These are phyloP conservation scores for Drosophila flavopinicola DNA, from an alignment of 2,888 invertebrate species.

Conservation along the genomic window DNA sequence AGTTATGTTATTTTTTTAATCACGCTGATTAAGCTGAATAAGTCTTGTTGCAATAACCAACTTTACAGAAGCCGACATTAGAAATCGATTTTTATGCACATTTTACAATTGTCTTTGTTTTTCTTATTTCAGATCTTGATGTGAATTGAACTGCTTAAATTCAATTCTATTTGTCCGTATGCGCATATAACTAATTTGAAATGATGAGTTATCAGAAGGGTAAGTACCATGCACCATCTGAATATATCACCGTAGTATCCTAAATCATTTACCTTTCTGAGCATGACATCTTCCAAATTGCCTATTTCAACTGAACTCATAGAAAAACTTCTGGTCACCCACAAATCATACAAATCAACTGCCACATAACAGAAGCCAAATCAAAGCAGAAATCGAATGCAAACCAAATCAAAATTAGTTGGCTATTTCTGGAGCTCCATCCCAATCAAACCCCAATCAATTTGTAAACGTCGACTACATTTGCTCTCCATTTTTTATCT, in stretches of 20 bases:
- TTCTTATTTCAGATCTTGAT: constrained; percentile 53
- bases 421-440: constrained; percentile 9
- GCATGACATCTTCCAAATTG: constrained; percentile 53
- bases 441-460: constrained; percentile 42
- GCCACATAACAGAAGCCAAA: constrained; percentile 16
- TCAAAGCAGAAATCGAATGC: constrained; percentile 30
- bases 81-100: neutral
- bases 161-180: constrained; percentile 43
- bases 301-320: constrained; percentile 5
- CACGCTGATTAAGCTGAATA: constrained; percentile 14
- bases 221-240: constrained; percentile 60
- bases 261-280: constrained; percentile 42
- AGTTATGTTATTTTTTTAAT: constrained; percentile 15
- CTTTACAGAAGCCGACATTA: neutral
- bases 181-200: constrained; percentile 50
- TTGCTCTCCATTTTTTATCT: constrained; percentile 34
- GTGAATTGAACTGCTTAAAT: constrained; percentile 23
- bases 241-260: neutral
- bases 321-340: constrained; percentile 16
- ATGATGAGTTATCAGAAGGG: constrained; percentile 84
- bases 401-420: constrained; percentile 41
- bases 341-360: constrained; percentile 48
- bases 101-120: constrained; percentile 6
- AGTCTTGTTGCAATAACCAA: neutral
- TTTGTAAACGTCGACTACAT: constrained; percentile 60